Conservation (phyloP, 2,888 invertebrate species). For the Phorcus lineatus region DNA sequence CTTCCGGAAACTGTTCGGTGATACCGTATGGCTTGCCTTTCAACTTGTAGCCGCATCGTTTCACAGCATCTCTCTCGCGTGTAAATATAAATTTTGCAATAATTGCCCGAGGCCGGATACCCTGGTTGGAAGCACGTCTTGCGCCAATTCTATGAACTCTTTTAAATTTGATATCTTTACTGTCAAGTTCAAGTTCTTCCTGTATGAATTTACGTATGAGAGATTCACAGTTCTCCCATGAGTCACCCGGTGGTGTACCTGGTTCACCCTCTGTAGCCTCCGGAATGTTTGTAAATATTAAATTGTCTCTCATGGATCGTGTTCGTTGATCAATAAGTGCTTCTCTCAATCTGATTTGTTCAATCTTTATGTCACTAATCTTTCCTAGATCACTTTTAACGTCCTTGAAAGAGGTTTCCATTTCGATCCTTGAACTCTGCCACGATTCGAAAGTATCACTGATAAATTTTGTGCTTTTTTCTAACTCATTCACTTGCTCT, state of each 20-base stretch:
- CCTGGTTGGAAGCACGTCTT: background rate
- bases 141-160: background rate
- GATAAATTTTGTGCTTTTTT: no score
- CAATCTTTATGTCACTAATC: background rate
- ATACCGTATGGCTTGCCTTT: background rate
- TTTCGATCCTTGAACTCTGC: no score
- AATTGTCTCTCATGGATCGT: no score
- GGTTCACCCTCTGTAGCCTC: no score
- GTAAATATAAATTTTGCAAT: background rate
- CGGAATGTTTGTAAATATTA: no score
- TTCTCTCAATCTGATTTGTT: background rate
- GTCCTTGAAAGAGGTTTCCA: no score
- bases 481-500: no score
- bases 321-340: background rate
- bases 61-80: background rate
- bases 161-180: background rate
- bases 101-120: background rate
- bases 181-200: background rate
- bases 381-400: no score
- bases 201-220: no score
- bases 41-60: background rate
- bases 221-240: no score
- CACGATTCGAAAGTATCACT: no score
- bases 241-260: no score
- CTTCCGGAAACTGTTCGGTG: background rate